These are phyloP conservation scores for Pipistrellus kuhlii DNA, from an alignment of 2,797 vertebrate species.

Conservation along the genomic window DNA sequence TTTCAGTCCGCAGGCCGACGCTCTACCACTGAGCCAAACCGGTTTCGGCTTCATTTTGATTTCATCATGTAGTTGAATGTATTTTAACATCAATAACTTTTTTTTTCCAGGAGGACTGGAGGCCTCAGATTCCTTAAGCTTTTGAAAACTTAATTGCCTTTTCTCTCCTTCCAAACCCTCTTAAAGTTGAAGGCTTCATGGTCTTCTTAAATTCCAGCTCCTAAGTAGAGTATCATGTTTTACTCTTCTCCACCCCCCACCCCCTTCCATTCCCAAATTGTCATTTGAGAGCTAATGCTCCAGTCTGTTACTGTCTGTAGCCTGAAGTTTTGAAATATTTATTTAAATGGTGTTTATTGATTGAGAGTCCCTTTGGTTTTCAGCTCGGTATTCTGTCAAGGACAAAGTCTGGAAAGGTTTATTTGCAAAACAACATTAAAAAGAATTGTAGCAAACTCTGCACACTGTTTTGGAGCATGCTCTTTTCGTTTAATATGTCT, in stretches of 20 bases:
- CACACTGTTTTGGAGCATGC: background rate
- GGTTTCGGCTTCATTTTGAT: background rate
- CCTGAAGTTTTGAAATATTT: slow-evolving; percentile 39
- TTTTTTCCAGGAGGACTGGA: background rate
- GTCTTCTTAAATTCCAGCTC: background rate
- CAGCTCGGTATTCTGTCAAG: background rate
- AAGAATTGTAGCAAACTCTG: background rate
- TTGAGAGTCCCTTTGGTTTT: slow-evolving; percentile 3
- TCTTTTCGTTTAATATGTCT: background rate
- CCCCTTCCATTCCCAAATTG: background rate
- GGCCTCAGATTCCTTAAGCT: background rate
- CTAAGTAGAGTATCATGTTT: background rate
- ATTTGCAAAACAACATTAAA: slow-evolving; percentile 13
- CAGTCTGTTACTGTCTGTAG: background rate
- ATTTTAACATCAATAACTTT: background rate
- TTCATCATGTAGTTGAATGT: background rate
- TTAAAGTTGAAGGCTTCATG: background rate
- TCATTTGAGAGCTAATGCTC: background rate
- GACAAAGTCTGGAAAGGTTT: slow-evolving; percentile 31
- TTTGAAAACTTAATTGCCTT: slow-evolving; percentile 44
- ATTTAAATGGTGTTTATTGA: slow-evolving; percentile 15
- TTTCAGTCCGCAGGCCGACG: too few relatives aligned
- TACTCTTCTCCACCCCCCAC: background rate
- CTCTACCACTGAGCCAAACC: too few relatives aligned
- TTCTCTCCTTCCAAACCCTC: background rate